phyloP scores from a whole-genome alignment of 2,797 vertebrate genomes.

The Intellagama lesueurii region DNA sequence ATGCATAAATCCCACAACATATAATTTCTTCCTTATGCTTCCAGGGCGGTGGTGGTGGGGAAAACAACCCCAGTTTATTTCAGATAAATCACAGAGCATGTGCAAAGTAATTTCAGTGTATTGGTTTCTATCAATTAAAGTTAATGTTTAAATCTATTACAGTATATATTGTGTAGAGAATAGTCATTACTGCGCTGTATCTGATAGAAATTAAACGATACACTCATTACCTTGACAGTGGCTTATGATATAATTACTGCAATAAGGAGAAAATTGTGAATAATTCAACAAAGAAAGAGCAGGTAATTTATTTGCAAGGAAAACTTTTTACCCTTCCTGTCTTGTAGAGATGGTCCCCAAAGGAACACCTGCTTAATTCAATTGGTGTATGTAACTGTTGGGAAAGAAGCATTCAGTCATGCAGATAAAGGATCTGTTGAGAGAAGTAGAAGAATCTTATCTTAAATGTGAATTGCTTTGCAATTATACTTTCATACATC shows the following conservation, averaged over 20 bases:
- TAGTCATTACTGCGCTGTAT: slow-evolving; percentile 25
- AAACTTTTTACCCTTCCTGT: slow-evolving; percentile 16
- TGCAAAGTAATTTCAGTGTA: slow-evolving; percentile 27
- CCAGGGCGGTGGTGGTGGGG: not conserved
- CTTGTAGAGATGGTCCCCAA: not conserved
- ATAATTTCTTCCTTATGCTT: not conserved
- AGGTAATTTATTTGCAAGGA: slow-evolving; percentile 32
- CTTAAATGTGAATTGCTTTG: not conserved
- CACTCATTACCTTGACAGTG: slow-evolving; percentile 33
- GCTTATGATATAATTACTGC: slow-evolving; percentile 39
- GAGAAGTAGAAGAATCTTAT: not conserved
- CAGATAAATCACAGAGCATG: slow-evolving; percentile 15
- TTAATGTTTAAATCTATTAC: slow-evolving; percentile 29
- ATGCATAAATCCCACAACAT: not conserved
- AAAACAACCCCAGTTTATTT: not conserved
- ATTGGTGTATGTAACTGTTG: slow-evolving; percentile 13
- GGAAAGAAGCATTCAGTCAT: slow-evolving; percentile 11
- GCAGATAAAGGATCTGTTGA: slow-evolving; percentile 1
- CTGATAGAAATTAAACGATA: slow-evolving; percentile 45
- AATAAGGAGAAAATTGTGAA: slow-evolving; percentile 41
- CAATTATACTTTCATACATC: slow-evolving; percentile 4
- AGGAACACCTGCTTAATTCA: slow-evolving; percentile 31
- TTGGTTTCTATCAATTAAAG: slow-evolving; percentile 39
- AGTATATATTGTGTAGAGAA: slow-evolving; percentile 14
- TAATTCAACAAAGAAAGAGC: slow-evolving; percentile 34